Conservation (phyloP, 2,888 invertebrate species). For the Nebria salina region DNA sequence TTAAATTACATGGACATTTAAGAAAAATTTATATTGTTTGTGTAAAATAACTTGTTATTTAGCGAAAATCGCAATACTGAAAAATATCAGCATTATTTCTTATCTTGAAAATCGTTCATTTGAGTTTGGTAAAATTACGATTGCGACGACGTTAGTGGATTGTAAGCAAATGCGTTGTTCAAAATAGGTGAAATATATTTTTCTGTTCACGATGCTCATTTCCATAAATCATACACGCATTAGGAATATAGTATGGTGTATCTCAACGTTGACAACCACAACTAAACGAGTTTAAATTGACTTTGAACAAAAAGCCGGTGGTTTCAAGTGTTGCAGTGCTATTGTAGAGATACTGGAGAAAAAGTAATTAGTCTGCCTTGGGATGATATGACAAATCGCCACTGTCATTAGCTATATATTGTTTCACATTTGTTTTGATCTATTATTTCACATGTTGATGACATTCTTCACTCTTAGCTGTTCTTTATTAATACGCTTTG, state of each 20-base stretch:
- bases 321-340: constrained; percentile 20
- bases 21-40: no score
- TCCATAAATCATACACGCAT: constrained; percentile 43
- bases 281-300: constrained; percentile 43
- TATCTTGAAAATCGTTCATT: no score
- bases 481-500: neutral
- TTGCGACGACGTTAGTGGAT: no score
- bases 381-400: constrained; percentile 43
- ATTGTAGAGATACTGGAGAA: constrained; percentile 10
- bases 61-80: no score
- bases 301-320: constrained; percentile 35
- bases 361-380: constrained; percentile 36
- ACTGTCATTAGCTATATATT: constrained; percentile 33
- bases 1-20: no score
- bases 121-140: no score
- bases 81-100: no score
- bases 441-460: constrained; percentile 2
- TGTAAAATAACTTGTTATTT: no score
- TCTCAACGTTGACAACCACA: constrained; percentile 38
- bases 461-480: neutral
- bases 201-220: neutral
- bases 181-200: neutral
- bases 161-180: neutral
- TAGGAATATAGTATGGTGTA: constrained; percentile 26
- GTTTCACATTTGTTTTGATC: constrained; percentile 17